Evolutionary conservation across 2,797 vertebrate genomes (phyloP), one percentile per base, ranked within the genome.

Genomic region (Poeciliopsis presidionis): DNA sequence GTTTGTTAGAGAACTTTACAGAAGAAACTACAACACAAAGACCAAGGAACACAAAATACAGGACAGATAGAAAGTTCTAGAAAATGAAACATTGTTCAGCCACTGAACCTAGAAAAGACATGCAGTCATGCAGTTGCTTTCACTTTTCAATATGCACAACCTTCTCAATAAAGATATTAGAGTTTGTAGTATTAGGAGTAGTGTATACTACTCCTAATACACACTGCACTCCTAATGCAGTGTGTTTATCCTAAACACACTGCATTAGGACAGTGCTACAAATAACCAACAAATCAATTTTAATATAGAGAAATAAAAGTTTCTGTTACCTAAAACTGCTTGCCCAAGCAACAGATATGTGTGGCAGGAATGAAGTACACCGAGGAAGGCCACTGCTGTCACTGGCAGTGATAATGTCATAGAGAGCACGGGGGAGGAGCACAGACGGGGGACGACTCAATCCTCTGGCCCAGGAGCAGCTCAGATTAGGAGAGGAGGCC

Each of bases 311-410:
- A 71, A 43, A 39, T 4, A 46, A n/a, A 33, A 13, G 45, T 46
- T 43, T 74, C 0, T 12, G 36, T 41, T 91, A 95, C 94, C 94
- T 97, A 88, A 99, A 99, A 88, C 97, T 97, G 92, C 97, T 98
- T 70, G 96, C 96, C 98, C 98, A 99, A 76, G 95, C 96, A 9
- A 99, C 97, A 0, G 96, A 97, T 83, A 95, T 96, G 39, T 97
- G 96, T 3, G 98, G 98, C 89, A 99, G 94, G 84, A 99, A 98
- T 0, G 98, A 98, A 43, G 97, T 96, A 0, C 97, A 97, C 72
- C 98, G 97, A 28, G 98, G 97, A 85, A 99, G 96, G 13, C 98
- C 97, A 0, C 97, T 96, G 92, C 97, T 94, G 86, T 99, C 98
- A 0, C 96, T 96, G 82, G 96, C 96, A 12, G 96, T 97, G 80